Percentiles rank a stretch among this genome's conserved stretches.
Evolutionary conservation across 2,888 invertebrate genomes (phyloP).

Genomic region (Mesochorus sp.): DNA sequence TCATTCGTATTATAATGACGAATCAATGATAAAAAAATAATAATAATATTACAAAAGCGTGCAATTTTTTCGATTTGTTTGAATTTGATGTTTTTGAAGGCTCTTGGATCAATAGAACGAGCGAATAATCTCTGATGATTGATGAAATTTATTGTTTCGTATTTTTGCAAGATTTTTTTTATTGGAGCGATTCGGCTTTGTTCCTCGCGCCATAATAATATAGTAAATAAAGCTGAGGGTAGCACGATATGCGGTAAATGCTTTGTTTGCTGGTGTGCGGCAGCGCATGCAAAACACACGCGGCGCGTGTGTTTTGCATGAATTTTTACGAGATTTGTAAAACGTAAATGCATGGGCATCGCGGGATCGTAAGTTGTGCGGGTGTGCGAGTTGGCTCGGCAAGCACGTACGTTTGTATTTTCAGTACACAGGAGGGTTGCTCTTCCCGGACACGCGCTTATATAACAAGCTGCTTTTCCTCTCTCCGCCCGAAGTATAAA

Average conservation of each 20-base stretch:
- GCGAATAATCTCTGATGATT: no score
- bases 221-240: not conserved
- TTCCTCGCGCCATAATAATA: not conserved
- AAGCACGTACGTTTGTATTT: conserved; percentile 70
- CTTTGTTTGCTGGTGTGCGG: conserved; percentile 19
- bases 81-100: no score
- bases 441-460: not conserved
- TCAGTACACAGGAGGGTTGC: not conserved
- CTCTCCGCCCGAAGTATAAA: conserved; percentile 65
- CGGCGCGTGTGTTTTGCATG: conserved; percentile 74
- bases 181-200: no score
- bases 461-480: conserved; percentile 31
- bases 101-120: no score
- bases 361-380: no score
- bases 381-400: no score
- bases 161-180: no score
- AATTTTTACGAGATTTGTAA: conserved; percentile 79
- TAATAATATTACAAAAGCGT: no score
- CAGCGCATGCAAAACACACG: conserved; percentile 68
- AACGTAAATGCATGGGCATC: conserved; percentile 70
- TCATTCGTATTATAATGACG: no score
- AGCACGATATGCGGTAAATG: conserved; percentile 23
- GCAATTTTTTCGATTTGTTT: no score
- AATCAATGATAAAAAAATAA: no score
- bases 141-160: no score